Evolutionary conservation across 1,140 invertebrate species (phyloP), one percentile per base, ranked within the genome.

Genomic region (Drosophila eugracilis): DNA sequence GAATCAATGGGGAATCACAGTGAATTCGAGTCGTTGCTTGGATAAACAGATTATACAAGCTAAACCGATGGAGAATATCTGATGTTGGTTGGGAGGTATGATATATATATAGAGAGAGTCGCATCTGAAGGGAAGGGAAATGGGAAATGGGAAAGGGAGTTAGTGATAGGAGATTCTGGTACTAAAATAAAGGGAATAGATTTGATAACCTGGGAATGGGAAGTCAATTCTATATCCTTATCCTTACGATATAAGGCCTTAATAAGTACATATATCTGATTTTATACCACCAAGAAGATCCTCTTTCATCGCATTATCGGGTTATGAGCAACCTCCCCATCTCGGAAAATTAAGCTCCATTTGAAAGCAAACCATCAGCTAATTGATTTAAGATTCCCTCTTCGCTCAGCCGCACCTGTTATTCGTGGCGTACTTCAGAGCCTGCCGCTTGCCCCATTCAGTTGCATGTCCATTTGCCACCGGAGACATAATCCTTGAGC

Each of bases 351-450:
- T 28, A 28, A 21, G 60, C 45, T 12, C 36, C 19, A 9, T 19
- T 14, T 10, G 17, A 30, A 34, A 37, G 22, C 36, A 36, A 62
- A 37, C 48, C 55, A 75, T 85, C 75, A 75, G 71, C 75, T 85
- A 84, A 85, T 75, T 84, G 80, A 85, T 79, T 75, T 57, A 71
- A 71, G 65, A 57, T 60, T 39, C n/a, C 44, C 53, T 10, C 15
- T 6, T 49, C 12, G n/a, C 21, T 47, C 22, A 34, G 14, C 7
- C 14, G 10, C 48, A 37, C 57, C 49, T 32, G 5, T 28, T 28
- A 28, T 45, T 28, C 17, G n/a, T n/a, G 22, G 22, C n/a, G 7
- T n/a, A 19, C 41, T 22, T 22, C 12, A 2, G 7, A 39, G 22
- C n/a, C n/a, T 2, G 10, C 19, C 2, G 2, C 15, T 6, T 14